These are phyloP conservation scores for Heteronetta atricapilla DNA, from an alignment of 2,113 vertebrate species.

Conservation along the genomic window DNA sequence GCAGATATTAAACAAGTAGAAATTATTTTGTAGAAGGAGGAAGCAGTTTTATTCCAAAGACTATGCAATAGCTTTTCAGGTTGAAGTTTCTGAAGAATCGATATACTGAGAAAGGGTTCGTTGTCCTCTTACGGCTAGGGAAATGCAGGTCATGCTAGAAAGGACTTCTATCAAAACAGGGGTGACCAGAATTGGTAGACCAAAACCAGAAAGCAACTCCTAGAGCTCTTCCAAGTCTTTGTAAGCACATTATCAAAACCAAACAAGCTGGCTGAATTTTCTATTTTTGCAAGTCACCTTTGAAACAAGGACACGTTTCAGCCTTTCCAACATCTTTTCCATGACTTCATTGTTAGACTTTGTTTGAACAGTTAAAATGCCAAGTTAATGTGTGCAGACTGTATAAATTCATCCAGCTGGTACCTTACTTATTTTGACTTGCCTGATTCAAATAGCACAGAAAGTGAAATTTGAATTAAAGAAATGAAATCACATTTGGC, in stretches of 20 bases:
- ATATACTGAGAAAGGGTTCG: not conserved
- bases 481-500: not conserved
- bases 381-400: not conserved
- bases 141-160: not conserved
- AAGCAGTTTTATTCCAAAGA: not conserved
- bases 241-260: not conserved
- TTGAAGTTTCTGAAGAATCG: not conserved
- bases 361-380: conserved; percentile 21
- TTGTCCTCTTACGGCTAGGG: not conserved
- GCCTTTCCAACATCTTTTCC: not conserved
- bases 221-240: not conserved
- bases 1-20: not conserved
- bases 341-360: conserved; percentile 7
- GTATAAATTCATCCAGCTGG: not conserved
- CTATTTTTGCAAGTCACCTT: not conserved
- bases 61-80: not conserved
- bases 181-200: not conserved
- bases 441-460: not conserved
- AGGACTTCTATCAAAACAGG: not conserved
- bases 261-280: not conserved
- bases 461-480: not conserved
- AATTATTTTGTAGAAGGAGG: not conserved
- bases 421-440: not conserved
- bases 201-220: not conserved
- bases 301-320: conserved; percentile 19